A percentile compares a stretch with the other conserved stretches of the same genome.
These are phyloP conservation scores for Chloebia gouldiae DNA, from an alignment of 2,113 vertebrate species.

Conservation along the genomic window DNA sequence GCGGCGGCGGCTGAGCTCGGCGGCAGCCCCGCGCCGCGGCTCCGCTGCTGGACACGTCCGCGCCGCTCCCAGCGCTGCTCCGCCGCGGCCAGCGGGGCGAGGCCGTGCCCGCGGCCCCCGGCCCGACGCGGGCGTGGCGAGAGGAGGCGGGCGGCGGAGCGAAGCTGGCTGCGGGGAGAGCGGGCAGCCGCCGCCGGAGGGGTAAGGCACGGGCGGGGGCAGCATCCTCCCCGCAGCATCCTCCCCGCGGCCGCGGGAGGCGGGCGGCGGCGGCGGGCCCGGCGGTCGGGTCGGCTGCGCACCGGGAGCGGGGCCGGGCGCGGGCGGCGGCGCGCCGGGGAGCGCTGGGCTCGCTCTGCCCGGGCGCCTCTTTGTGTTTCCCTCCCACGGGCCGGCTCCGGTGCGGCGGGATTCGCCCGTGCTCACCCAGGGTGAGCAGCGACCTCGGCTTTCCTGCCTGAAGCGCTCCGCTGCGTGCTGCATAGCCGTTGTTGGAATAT, in stretches of 20 bases:
- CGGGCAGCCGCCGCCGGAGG: neutral
- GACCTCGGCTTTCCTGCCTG: neutral
- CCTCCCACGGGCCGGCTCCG: neutral
- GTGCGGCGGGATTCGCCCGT: neutral
- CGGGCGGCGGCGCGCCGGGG: neutral
- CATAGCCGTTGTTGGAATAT: too few relatives aligned
- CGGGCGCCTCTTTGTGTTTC: neutral
- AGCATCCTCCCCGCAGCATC: neutral
- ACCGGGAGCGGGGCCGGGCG: neutral
- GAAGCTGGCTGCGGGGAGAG: neutral
- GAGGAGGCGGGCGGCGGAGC: neutral
- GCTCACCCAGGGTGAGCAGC: accelerated
- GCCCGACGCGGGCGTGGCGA: neutral
- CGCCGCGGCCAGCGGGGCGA: neutral
- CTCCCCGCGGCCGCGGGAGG: neutral
- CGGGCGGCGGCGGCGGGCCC: neutral
- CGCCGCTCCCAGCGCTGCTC: neutral
- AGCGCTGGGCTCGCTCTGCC: neutral
- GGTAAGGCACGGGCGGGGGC: neutral
- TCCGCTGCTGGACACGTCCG: neutral
- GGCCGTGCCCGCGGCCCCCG: neutral
- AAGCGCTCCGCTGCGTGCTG: too few relatives aligned
- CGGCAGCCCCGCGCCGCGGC: neutral
- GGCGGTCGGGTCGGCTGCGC: neutral
- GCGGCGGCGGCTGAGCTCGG: neutral